Evolutionary conservation across 2,888 invertebrate species (phyloP).

Genomic region (Rhamphomyia laevipes): DNA sequence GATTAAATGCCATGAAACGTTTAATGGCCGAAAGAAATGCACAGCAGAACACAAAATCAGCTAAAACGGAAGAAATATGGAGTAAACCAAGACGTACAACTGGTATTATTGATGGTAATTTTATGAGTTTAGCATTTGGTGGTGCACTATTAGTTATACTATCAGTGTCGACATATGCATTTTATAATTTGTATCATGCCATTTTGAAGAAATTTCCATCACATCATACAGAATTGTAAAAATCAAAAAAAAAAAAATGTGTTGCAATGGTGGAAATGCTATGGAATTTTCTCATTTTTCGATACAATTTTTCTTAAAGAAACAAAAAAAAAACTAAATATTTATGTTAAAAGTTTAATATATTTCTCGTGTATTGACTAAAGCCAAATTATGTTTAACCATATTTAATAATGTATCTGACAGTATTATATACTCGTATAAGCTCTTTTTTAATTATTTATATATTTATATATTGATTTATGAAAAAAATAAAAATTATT

Average conservation of each 20-base stretch:
- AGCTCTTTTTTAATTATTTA: too few relatives aligned
- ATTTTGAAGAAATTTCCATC: conserved; percentile 74
- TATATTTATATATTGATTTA: too few relatives aligned
- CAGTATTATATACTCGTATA: too few relatives aligned
- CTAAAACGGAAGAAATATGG: conserved; percentile 34
- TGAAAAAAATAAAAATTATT: too few relatives aligned
- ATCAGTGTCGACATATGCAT: conserved; percentile 72
- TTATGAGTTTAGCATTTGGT: conserved; percentile 72
- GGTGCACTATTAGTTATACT: conserved; percentile 65
- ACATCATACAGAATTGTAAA: conserved; percentile 66
- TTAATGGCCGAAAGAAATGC: conserved; percentile 64
- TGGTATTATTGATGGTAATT: conserved; percentile 65
- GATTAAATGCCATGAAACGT: conserved; percentile 67
- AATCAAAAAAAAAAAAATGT: neutral
- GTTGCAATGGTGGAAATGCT: too few relatives aligned
- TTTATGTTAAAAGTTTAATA: too few relatives aligned
- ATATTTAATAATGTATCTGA: too few relatives aligned
- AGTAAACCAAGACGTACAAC: conserved; percentile 32
- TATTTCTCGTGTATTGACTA: too few relatives aligned
- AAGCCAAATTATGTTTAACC: too few relatives aligned
- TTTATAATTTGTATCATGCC: conserved; percentile 69
- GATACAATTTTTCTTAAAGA: too few relatives aligned
- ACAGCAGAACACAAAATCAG: conserved; percentile 32
- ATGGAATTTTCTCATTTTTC: too few relatives aligned
- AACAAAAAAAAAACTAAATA: too few relatives aligned